Percentiles rank a stretch among this genome's conserved stretches.
These are phyloP conservation scores for Agapetus fuscipes DNA, from an alignment of 2,888 invertebrate species.

Conservation along the genomic window DNA sequence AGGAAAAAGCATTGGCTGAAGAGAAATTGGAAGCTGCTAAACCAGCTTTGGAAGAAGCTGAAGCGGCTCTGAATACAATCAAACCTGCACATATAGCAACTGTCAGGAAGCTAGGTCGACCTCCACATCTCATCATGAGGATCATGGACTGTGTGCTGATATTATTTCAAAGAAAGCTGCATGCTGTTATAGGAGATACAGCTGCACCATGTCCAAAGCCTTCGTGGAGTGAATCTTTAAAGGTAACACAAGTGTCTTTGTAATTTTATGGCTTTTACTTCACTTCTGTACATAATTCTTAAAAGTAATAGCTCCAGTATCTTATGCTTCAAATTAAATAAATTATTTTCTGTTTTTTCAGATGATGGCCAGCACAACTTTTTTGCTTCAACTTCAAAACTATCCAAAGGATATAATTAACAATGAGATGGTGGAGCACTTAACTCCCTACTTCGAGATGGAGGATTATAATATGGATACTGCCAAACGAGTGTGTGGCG, in stretches of 20 bases:
- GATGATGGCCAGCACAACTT: conserved; percentile 95
- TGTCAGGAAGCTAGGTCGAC: conserved; percentile 87
- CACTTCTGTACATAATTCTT: too few relatives aligned
- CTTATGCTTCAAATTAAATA: too few relatives aligned
- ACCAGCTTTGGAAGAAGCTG: conserved; percentile 92
- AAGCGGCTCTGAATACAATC: conserved; percentile 89
- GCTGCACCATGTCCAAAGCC: conserved; percentile 83
- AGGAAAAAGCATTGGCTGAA: conserved; percentile 86
- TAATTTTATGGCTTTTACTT: conserved; percentile 7
- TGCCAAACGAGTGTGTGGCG: conserved; percentile 91
- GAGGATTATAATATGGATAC: conserved; percentile 97
- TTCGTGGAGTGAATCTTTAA: conserved; percentile 92
- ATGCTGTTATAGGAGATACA: conserved; percentile 71
- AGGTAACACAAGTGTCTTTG: too few relatives aligned
- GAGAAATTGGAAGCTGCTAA: conserved; percentile 91
- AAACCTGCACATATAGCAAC: conserved; percentile 95
- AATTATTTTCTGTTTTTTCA: too few relatives aligned
- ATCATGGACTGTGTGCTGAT: conserved; percentile 97
- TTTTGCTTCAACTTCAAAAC: conserved; percentile 82
- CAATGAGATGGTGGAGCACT: conserved; percentile 91
- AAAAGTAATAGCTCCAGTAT: too few relatives aligned
- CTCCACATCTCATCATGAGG: conserved; percentile 94
- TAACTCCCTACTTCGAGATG: conserved; percentile 88
- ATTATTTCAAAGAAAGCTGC: conserved; percentile 81
- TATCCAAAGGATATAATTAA: conserved; percentile 96